Base-by-base conservation (phyloP, 2,888 invertebrate genomes). In the Eucriotettix oculatus region DNA sequence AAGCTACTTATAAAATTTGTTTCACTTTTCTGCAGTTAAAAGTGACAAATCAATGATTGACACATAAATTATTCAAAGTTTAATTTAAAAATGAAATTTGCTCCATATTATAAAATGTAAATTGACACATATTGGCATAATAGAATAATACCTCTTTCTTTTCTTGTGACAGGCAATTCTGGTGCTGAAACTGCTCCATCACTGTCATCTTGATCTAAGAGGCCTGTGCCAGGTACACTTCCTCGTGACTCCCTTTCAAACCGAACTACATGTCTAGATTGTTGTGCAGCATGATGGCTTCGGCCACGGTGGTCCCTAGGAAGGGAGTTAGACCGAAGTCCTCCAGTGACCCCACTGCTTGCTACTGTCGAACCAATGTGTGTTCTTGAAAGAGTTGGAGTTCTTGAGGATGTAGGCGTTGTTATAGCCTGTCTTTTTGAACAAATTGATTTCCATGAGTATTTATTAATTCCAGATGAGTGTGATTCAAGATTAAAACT, bases 151-250 rank as follows among this genome's bases (percentile, higher is more conserved):
- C 83, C 83, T 76, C 82, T 74, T 66, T 82, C 82, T 66, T 83
- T 73, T 71, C 84, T 70, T 73, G 81, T 73, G 71, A 79, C 72
- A 58, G 87, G 86, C 74, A 87, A 81, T 75, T 90, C 90, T 16
- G 89, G 89, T 17, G 89, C 89, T 57, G 87, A 89, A 62, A 87
- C 78, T 62, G 86, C 86, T 57, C 87, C 88, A 72, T 89, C 89
- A 67, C 83, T 82, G 71, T 88, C 88, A 69, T 88, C 87, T 73
- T 86, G 83, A 64, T 83, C 83, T 16, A 76, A 71, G 54, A 82
- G 74, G 63, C 68, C 61, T 62, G 66, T 57, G 63, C 66, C 60
- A 42, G 59, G 16, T 16, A 29, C 29, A 40, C 42, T 43, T 48
- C 62, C 61, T 11, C 64, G 42, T 7, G 70, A 70, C 64, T 71